These are phyloP conservation scores for Torymus aiolomorphi DNA, from an alignment of 2,888 invertebrate genomes.

Conservation along the genomic window DNA sequence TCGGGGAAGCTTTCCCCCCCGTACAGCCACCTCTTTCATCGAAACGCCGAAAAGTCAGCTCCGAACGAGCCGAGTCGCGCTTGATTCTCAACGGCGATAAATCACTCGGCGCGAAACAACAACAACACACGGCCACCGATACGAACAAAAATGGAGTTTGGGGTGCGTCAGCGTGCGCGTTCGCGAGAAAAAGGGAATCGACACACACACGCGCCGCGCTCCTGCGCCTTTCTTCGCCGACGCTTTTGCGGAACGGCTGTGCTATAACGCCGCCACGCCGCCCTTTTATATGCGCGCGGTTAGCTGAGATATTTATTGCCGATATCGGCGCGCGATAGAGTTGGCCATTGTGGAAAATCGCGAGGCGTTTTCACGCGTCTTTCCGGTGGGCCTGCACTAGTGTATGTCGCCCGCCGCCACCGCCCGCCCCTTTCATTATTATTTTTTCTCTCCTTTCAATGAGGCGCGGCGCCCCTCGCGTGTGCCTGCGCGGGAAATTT, in stretches of 20 bases:
- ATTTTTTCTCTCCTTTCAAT: constrained; percentile 45
- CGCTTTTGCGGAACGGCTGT: too few species aligned
- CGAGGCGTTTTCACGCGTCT: constrained; percentile 53
- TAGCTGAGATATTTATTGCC: constrained; percentile 71
- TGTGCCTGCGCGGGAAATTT: constrained; percentile 43
- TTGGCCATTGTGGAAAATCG: constrained; percentile 57
- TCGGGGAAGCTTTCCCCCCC: too few species aligned
- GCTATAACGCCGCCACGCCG: neutral
- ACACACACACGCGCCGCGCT: constrained; percentile 7
- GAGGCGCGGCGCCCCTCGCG: constrained; percentile 7
- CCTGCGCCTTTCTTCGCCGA: constrained; percentile 31
- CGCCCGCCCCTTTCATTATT: constrained; percentile 36
- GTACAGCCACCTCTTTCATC: constrained; percentile 26
- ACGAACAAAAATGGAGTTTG: neutral
- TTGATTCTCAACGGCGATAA: constrained; percentile 70
- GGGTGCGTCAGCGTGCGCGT: neutral
- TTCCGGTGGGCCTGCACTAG: constrained; percentile 25
- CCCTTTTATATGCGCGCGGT: constrained; percentile 66
- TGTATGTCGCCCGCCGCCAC: neutral
- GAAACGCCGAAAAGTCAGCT: constrained; percentile 27
- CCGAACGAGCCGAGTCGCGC: constrained; percentile 58
- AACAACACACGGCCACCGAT: neutral
- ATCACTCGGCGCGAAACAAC: constrained; percentile 65
- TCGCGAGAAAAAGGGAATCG: constrained; percentile 49
- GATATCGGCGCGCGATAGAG: constrained; percentile 59